phyloP scores from a whole-genome alignment of 2,113 vertebrate genomes.

The Crotalus viridis region DNA sequence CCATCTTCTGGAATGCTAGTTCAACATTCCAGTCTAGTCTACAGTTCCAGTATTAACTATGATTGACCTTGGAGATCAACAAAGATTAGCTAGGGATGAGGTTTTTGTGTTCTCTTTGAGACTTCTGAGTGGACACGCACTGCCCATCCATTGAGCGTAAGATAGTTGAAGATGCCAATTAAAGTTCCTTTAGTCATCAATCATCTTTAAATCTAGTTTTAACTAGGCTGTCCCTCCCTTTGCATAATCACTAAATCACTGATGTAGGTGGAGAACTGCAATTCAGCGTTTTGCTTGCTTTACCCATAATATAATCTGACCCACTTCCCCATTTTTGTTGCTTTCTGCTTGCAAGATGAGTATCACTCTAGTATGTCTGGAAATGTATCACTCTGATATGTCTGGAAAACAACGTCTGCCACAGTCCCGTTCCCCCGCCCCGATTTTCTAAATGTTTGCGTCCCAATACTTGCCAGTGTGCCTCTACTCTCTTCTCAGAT shows the following conservation, averaged over 20 bases:
- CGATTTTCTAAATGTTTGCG: not conserved
- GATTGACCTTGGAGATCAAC: not conserved
- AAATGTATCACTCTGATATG: not conserved
- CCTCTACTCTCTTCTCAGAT: not conserved
- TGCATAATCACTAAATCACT: not conserved
- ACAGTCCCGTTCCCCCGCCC: not conserved
- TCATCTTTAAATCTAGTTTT: not conserved
- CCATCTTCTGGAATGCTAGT: not conserved
- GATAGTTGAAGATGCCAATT: not conserved
- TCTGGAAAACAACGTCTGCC: not conserved
- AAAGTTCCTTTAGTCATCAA: not conserved
- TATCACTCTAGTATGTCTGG: constrained; percentile 11
- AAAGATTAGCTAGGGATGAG: not conserved
- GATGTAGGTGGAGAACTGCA: not conserved
- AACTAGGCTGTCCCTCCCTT: not conserved
- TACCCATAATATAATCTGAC: not conserved
- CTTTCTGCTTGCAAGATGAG: not conserved
- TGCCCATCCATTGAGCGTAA: constrained; percentile 15
- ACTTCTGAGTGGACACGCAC: not conserved
- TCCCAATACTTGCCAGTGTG: constrained; percentile 19
- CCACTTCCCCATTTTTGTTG: not conserved
- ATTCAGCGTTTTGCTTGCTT: not conserved
- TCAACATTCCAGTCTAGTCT: not conserved
- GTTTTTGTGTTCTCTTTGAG: not conserved
- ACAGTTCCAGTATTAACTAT: not conserved